phyloP scores from a whole-genome alignment of 2,113 vertebrate genomes.

The Dunckerocampus dactyliophorus region DNA sequence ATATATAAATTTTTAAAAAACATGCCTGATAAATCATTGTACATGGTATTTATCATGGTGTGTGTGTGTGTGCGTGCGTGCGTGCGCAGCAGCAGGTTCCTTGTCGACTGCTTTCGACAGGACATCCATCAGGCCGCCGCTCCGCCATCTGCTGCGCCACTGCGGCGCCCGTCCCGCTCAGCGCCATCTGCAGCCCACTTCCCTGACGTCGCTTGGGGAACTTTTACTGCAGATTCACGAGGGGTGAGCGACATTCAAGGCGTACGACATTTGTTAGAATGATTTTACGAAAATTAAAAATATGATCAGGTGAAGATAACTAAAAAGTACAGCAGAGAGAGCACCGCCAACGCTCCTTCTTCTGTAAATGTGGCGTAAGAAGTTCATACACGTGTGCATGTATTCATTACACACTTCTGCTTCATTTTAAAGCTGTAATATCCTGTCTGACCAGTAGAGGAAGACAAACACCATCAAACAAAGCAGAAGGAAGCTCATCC shows the following conservation, averaged over 20 bases:
- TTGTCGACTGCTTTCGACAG: slow-evolving; percentile 46
- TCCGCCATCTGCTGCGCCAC: slow-evolving; percentile 54
- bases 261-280: background rate
- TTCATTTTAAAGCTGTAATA: background rate
- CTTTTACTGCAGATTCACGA: slow-evolving; percentile 20
- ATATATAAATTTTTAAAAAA: background rate
- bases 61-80: slow-evolving; percentile 6
- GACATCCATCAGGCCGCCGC: slow-evolving; percentile 55
- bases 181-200: slow-evolving; percentile 47
- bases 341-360: no score
- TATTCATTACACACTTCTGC: background rate
- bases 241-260: background rate
- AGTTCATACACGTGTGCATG: background rate
- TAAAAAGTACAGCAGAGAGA: background rate
- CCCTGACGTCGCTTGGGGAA: slow-evolving; percentile 28
- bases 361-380: no score
- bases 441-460: slow-evolving; percentile 24
- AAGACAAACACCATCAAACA: slow-evolving; percentile 30
- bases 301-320: background rate
- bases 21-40: slow-evolving; percentile 7
- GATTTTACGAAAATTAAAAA: background rate
- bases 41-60: background rate
- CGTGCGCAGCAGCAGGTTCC: slow-evolving; percentile 43
- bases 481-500: background rate
- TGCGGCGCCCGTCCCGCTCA: slow-evolving; percentile 20